Evolutionary conservation across 2,797 vertebrate genomes (phyloP), one percentile per base, ranked within the genome.

Genomic region (Lagocephalus sceleratus): DNA sequence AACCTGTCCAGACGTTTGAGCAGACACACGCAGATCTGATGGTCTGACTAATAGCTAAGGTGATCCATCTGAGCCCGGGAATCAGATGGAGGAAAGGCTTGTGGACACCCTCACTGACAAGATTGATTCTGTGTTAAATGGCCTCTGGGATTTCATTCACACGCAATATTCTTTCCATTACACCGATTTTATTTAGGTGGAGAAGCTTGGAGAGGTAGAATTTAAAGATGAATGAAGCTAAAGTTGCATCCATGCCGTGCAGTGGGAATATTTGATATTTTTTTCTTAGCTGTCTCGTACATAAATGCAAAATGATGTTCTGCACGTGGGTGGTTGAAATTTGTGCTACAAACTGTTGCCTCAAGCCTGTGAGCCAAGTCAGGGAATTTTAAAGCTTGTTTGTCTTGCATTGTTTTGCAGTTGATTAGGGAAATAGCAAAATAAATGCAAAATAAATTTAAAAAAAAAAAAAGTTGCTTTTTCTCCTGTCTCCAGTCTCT

Each of bases 1-100:
- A 68, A 76, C 56, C 74, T 61, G 63, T 29, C 63, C 38, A 25
- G 48, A 54, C 67, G 66, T 81, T 67, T 61, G 68, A 73, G 62
- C n/a, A 75, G 53, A 73, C 7, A 41, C 46, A 51, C 52, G 68
- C 52, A 63, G 57, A 71, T 71, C 51, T 52, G 63, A 77, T 60
- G 67, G 51, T 49, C 69, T 66, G 71, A 57, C 63, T 81, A 83
- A 87, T 78, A 69, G 80, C 64, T 61, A 22, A 44, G 56, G 59
- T 58, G 66, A n/a, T n/a, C n/a, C n/a, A n/a, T n/a, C n/a, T n/a
- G n/a, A 84, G 54, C 62, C 63, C 19, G 54, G 52, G 54, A 58
- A 57, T 66, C 73, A 55, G 65, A 54, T 20, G 20, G 45, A 46
- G 54, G 57, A 73, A 65, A 80, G 22, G 54, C 41, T 40, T 5